Evolutionary conservation across 2,888 invertebrate genomes (phyloP), one percentile per base, ranked within the genome.

Genomic region (Molanna angustata): DNA sequence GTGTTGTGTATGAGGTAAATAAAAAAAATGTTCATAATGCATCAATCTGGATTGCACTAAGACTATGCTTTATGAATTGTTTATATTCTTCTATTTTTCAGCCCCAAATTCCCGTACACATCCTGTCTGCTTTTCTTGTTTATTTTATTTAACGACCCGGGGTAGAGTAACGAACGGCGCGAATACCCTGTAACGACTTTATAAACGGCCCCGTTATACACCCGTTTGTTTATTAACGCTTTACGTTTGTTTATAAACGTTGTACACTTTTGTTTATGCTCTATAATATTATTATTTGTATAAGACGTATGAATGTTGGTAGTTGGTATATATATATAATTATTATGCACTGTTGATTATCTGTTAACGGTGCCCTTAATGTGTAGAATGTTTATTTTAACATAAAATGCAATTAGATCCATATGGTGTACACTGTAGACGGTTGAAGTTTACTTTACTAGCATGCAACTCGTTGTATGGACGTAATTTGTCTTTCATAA

Each of bases 131-230:
- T n/a, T n/a, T n/a, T n/a, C n/a, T n/a, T n/a, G 49, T 50, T 46
- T 54, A 32, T 50, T 47, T 50, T 37, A 47, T 54, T 39, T 47
- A 50, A 31, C 53, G 43, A 42, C 52, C 43, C 3, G 27, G n/a
- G n/a, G 44, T 32, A 53, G 42, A 42, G 48, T 49, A 49, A 49
- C n/a, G n/a, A n/a, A n/a, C 46, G 52, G 49, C 47, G 52, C 37
- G 47, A 52, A 55, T 51, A 49, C 22, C 32, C 52, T 35, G 41
- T 55, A 58, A 58, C 52, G 58, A 58, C 58, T 52, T 55, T 55
- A 58, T 58, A 55, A 58, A 58, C 46, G 52, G 21, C 49, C 43
- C 21, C 37, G 31, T 45, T 45, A 44, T 50, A 41, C 40, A 16
- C 40, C 41, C 49, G 49, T 54, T 54, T 49, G 54, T 54, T 54